Base-by-base conservation (phyloP, 2,888 invertebrate genomes). In the Eristalis pertinax region DNA sequence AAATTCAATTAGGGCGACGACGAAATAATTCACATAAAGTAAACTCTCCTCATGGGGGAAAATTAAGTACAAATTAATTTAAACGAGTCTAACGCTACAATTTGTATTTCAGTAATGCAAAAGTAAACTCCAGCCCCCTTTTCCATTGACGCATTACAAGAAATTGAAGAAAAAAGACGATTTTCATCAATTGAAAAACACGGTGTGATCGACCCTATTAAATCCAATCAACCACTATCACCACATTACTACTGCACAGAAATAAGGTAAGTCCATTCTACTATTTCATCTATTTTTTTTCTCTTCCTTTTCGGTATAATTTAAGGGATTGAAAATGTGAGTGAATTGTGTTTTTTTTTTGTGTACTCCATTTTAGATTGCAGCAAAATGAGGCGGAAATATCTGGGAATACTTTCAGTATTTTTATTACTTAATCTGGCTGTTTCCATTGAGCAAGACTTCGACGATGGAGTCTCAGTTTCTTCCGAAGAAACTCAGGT, bases 121-220 rank as follows among this genome's bases (percentile, higher is more conserved):
- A 68, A 41, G 43, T 81, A 67, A 43, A 35, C 26, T n/a, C 22
- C 22, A 11, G 22, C 11, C 26, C 50, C 69, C 67, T 15, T 70
- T 78, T 60, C 24, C n/a, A 63, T 41, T 78, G 62, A 75, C 69
- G 50, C 50, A 63, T 68, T 82, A 60, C 24, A 60, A 60, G 7
- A 60, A 26, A 60, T 26, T 26, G 60, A 60, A 24, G 60, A 84
- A 72, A 77, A 72, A 74, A 11, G 43, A 79, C 38, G 29, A 75
- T 79, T 84, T 75, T 73, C 74, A 82, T 74, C 83, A 75, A 86
- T 86, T 83, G 74, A 74, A 78, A 56, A n/a, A 73, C 60, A 70
- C 70, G 73, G 86, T 84, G 83, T 76, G 79, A 84, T 68, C 87
- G 87, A 76, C 84, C 84, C 70, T 78, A 83, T 78, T 83, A 86